phyloP scores from a whole-genome alignment of 2,113 vertebrate genomes.

The Phrynosoma platyrhinos region DNA sequence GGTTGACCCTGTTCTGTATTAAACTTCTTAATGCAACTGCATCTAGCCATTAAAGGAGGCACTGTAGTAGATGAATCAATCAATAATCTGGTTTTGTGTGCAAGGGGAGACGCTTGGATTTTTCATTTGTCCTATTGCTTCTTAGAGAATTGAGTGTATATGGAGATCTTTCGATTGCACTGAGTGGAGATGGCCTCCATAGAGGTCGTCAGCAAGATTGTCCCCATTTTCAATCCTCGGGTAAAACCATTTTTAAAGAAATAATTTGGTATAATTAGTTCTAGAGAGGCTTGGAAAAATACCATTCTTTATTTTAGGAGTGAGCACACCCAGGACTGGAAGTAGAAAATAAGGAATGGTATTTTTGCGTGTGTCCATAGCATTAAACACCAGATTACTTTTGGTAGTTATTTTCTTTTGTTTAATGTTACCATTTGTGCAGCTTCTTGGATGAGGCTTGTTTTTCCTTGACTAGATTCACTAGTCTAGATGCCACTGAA shows the following conservation, averaged over 20 bases:
- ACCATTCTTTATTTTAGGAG: background rate
- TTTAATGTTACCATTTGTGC: background rate
- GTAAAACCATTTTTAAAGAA: background rate
- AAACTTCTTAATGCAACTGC: background rate
- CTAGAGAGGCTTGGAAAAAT: background rate
- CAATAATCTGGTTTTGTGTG: no score
- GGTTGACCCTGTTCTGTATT: background rate
- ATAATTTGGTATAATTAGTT: background rate
- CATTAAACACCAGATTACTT: background rate
- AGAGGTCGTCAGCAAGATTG: background rate
- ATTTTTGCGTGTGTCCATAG: background rate
- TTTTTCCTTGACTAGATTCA: background rate
- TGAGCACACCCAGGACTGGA: no score
- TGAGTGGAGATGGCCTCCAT: background rate
- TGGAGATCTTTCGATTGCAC: background rate
- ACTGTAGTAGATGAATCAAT: no score
- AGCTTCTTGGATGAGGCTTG: background rate
- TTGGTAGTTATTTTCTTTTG: background rate
- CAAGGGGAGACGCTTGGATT: background rate
- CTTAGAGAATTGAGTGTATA: background rate
- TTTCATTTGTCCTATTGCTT: accelerated
- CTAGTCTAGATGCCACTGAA: background rate
- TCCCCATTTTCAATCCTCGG: background rate
- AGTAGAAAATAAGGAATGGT: no score
- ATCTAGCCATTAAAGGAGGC: background rate